Base-by-base conservation (phyloP, 2,888 invertebrate genomes). In the Drosophila leonis region DNA sequence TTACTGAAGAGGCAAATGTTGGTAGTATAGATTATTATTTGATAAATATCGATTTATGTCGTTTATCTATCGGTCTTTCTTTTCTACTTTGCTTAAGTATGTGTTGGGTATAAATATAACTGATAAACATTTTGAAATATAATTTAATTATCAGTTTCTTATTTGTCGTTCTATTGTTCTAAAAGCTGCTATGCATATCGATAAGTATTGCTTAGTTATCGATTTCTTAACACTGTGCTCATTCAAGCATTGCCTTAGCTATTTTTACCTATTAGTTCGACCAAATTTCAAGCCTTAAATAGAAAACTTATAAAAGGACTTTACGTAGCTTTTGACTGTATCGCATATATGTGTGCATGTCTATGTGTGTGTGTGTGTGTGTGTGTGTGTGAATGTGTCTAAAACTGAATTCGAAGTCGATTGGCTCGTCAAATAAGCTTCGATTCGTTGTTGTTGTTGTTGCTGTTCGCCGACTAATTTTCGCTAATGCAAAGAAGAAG, bases 401-500 rank as follows among this genome's bases (percentile, higher is more conserved):
- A 18, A 61, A 56, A 51, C 59, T 71, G 48, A 74, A 67, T 66
- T 70, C 41, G 27, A 35, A 67, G 31, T 69, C 81, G 62, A 77
- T 77, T 72, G 77, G 55, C 72, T 75, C 72, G 68, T 71, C 75
- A 71, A 75, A 82, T 71, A 85, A 80, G 80, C 90, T 82, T 86
- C 82, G 77, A 74, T 52, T 35, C 51, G 49, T 39, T 41, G 70
- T 31, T 57, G 59, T 29, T 64, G 52, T 44, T 65, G 65, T 44
- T 60, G 72, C 42, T 62, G 56, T 46, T 68, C 80, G 67, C 72
- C 80, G 82, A 85, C 87, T 87, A 90, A 87, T 87, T 87, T 87
- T 90, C 83, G 79, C 90, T 87, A 87, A 87, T 90, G 87, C 81
- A 89, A 81, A 82, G 66, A 77, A 78, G 67, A 70, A 49, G 81